phyloP scores from a whole-genome alignment of 2,888 invertebrate genomes.

The Drosophila subsilvestris region DNA sequence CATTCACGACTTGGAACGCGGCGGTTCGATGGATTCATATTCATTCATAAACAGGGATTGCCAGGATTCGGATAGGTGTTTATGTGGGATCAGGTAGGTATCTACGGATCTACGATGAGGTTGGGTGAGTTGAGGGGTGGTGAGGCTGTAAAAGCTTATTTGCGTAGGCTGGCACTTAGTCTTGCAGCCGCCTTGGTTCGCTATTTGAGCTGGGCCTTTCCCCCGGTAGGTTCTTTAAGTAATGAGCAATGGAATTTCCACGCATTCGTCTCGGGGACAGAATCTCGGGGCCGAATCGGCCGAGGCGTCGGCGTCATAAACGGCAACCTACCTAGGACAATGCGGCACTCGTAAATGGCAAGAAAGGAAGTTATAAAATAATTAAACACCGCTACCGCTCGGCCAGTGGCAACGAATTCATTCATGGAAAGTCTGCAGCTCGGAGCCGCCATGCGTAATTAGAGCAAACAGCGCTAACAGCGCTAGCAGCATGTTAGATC shows the following conservation, averaged over 20 bases:
- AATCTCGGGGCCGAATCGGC: background rate
- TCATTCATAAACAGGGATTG: constrained; percentile 72
- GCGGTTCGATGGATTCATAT: constrained; percentile 57
- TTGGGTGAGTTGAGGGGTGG: constrained; percentile 19
- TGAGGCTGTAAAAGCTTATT: constrained; percentile 66
- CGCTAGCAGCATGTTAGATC: background rate
- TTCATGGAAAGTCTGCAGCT: constrained; percentile 61
- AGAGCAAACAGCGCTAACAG: constrained; percentile 41
- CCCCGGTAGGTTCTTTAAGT: constrained; percentile 60
- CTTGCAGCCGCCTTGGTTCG: constrained; percentile 58
- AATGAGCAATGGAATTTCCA: constrained; percentile 68
- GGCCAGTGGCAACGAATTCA: constrained; percentile 49
- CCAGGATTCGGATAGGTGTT: constrained; percentile 44
- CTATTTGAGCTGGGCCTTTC: constrained; percentile 55
- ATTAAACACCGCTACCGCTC: constrained; percentile 53
- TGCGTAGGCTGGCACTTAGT: constrained; percentile 72
- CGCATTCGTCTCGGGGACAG: constrained; percentile 44
- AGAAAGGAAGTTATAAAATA: constrained; percentile 62
- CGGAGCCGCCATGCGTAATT: constrained; percentile 42
- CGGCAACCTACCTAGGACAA: constrained; percentile 67
- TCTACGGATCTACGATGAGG: constrained; percentile 33
- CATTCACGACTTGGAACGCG: constrained; percentile 57
- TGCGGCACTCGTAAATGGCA: constrained; percentile 56
- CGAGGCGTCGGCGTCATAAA: constrained; percentile 52
- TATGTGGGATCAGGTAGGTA: constrained; percentile 21